These are phyloP conservation scores for Temnothorax rugatulus DNA, from an alignment of 2,888 invertebrate genomes.

Conservation along the genomic window DNA sequence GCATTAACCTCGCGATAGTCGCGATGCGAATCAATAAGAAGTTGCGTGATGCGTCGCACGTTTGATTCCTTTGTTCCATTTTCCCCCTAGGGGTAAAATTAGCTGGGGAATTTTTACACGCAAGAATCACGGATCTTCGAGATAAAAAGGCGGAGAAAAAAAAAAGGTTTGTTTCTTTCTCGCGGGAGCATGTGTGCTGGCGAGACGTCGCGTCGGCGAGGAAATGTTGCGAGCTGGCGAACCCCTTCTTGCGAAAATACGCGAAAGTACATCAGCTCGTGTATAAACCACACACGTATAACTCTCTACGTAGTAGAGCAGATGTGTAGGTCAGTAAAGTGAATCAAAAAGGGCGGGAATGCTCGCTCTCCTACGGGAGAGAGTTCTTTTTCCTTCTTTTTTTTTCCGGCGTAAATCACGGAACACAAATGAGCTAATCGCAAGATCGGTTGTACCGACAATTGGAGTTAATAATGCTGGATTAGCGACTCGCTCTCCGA, in stretches of 20 bases:
- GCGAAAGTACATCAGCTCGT: background rate
- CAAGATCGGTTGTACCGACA: background rate
- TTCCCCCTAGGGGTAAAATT: constrained; percentile 17
- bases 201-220: background rate
- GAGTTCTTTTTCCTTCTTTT: background rate
- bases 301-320: background rate
- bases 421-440: background rate
- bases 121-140: background rate
- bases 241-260: background rate
- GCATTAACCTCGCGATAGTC: constrained; percentile 20
- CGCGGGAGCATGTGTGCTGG: background rate
- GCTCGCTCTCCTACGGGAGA: background rate
- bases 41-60: background rate
- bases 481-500: background rate
- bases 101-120: background rate
- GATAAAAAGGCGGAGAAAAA: background rate
- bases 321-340: background rate
- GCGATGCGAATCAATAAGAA: constrained; percentile 27
- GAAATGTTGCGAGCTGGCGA: background rate
- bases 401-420: background rate
- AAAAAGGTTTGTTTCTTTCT: background rate
- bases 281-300: background rate
- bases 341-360: background rate
- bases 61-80: background rate
- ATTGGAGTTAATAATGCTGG: background rate